Base-by-base conservation (phyloP, 2,888 invertebrate genomes). In the Andrena bicolor region DNA sequence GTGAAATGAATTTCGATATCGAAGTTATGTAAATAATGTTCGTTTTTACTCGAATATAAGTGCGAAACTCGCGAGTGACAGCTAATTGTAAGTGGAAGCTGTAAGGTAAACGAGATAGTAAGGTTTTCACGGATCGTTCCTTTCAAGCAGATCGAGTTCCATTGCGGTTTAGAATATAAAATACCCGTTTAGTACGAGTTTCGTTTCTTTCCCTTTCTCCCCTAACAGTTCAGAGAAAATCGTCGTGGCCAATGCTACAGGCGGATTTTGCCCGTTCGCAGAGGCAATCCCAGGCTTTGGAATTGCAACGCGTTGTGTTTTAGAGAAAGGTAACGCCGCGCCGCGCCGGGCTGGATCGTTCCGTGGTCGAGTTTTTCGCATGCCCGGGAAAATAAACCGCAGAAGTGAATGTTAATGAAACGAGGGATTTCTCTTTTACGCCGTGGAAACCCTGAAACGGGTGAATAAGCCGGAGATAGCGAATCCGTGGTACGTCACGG, bases 301-400 rank as follows among this genome's bases (percentile, higher is more conserved):
- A 79, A 76, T 53, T 56, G 77, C 56, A 49, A 16, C 32, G 75
- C 3, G 56, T 73, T 64, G 80, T 64, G 48, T 76, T 82, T 56
- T 72, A 75, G 88, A 88, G 88, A 87, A 87, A 87, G 87, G 87
- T 74, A 71, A 41, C 41, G 41, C 41, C 41, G 41, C 70, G 13
- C 10, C 68, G 8, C 32, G 32, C 32, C 8, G 74, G 58, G 48
- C 63, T 66, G 60, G 78, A 74, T 72, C 72, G 83, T 75, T 80
- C 64, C 76, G 77, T 58, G 81, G 70, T 85, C 85, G 78, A 80
- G 84, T 87, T 87, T 87, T 83, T 87, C 85, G 78, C 87, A 85
- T 87, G 82, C 71, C 75, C 69, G 68, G 68, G 69, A 61, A 76
- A 76, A 73, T 73, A 71, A 87, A 79, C 80, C 83, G 79, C 83